Evolutionary conservation across 2,797 vertebrate species (phyloP), one percentile per base, ranked within the genome.

Genomic region (Sphenodon punctatus): DNA sequence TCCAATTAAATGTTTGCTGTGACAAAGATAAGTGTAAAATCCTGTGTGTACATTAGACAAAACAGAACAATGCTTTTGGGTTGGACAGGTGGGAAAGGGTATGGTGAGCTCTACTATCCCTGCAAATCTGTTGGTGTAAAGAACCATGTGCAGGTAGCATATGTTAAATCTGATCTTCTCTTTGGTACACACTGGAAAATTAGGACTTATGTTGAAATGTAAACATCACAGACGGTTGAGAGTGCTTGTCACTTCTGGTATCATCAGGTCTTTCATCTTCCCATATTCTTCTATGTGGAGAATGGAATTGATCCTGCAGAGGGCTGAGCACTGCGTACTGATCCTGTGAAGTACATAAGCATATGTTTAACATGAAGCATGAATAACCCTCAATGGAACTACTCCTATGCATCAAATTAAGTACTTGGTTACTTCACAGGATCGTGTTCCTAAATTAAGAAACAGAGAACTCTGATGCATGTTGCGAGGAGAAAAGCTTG

Each of bases 1-100:
- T 89, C 92, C 46, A 92, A 55, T 60, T 75, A 76, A 90, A 81
- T 56, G 89, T 93, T 91, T 87, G 42, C 67, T 88, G 78, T 92
- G 71, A 84, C 56, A 0, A 25, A 25, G 48, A 76, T 91, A 19
- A 56, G 73, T 91, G 71, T 59, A 90, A 75, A 87, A 67, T 51
- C 84, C 87, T 89, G 82, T 76, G 34, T 90, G 71, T 82, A 80
- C 79, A 67, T 55, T 91, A 13, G 8, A n/a, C 11, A 16, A 56
- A 73, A 27, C n/a, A 46, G 64, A 34, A 45, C 25, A 70, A 25
- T 39, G 56, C 27, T 41, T 8, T 70, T 19, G 56, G 59, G 30
- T n/a, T n/a, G n/a, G 64, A 70, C 25, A 46, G 32, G 32, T 32
- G 56, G 32, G 34, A 64, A 38, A 70, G 49, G 22, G n/a, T n/a